phyloP scores from a whole-genome alignment of 2,113 vertebrate genomes.

The Eira barbara region DNA sequence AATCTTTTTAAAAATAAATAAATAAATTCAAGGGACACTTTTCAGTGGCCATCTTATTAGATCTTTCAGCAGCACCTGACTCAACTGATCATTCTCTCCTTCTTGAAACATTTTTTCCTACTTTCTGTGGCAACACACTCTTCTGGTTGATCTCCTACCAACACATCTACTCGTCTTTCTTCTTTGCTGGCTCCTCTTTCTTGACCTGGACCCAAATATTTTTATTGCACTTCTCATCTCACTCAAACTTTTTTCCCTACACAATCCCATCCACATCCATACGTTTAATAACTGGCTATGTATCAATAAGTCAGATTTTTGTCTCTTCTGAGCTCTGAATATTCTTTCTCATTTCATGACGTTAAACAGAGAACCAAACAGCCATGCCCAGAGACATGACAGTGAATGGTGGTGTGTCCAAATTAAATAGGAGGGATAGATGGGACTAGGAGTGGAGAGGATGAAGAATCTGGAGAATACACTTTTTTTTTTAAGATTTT shows the following conservation, averaged over 20 bases:
- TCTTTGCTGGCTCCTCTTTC: not conserved
- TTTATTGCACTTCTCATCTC: not conserved
- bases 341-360: not conserved
- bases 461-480: not conserved
- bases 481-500: no score
- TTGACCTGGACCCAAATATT: not conserved
- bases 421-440: not conserved
- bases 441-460: not conserved
- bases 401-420: not conserved
- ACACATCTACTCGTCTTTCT: not conserved
- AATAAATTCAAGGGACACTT: not conserved
- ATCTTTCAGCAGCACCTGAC: not conserved
- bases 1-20: no score
- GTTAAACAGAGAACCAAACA: not conserved
- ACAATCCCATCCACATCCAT: not conserved
- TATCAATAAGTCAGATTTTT: not conserved
- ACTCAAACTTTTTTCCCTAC: not conserved
- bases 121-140: not conserved
- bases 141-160: not conserved
- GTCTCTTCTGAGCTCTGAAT: not conserved
- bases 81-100: not conserved
- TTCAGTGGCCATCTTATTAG: not conserved
- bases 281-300: not conserved
- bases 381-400: not conserved
- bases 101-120: not conserved